Conservation (phyloP, 1,140 invertebrate species). For the Conus betulinus region DNA sequence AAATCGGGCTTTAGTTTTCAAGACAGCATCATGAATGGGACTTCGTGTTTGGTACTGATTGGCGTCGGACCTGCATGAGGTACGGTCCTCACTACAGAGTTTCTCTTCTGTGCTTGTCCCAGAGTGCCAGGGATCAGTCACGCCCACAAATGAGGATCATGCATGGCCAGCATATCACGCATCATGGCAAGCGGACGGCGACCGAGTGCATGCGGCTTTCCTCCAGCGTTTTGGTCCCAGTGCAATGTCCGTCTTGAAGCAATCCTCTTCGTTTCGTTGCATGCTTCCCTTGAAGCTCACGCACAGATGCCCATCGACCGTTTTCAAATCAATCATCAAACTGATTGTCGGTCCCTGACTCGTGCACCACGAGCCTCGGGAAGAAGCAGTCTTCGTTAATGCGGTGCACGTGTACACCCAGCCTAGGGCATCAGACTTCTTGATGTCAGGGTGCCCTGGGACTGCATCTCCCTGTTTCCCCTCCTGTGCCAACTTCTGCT, state of each 20-base stretch:
- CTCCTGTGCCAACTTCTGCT: slow-evolving; percentile 22
- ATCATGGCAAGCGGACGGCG: not conserved
- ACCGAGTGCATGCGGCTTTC: too few relatives aligned
- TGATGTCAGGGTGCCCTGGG: too few relatives aligned
- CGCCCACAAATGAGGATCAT: not conserved
- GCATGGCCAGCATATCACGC: not conserved
- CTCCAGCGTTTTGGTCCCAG: too few relatives aligned
- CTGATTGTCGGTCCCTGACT: slow-evolving; percentile 6
- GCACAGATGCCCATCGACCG: too few relatives aligned
- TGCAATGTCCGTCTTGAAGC: too few relatives aligned
- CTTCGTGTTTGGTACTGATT: not conserved
- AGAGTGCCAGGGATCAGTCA: not conserved
- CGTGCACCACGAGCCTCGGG: slow-evolving; percentile 27
- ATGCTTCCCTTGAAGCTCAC: too few relatives aligned
- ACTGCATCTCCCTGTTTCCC: too few relatives aligned
- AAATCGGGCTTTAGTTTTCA: not conserved
- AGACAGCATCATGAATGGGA: not conserved
- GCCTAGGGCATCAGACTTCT: not conserved
- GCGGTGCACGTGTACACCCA: slow-evolving; percentile 31
- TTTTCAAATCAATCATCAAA: slow-evolving; percentile 31
- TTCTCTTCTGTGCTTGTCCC: slow-evolving; percentile 1
- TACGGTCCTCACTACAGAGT: too few relatives aligned
- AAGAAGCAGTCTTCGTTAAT: slow-evolving; percentile 41
- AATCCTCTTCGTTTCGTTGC: too few relatives aligned
- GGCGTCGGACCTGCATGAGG: too few relatives aligned